Evolutionary conservation across 2,888 invertebrate species (phyloP).

Genomic region (Tipula confusa): DNA sequence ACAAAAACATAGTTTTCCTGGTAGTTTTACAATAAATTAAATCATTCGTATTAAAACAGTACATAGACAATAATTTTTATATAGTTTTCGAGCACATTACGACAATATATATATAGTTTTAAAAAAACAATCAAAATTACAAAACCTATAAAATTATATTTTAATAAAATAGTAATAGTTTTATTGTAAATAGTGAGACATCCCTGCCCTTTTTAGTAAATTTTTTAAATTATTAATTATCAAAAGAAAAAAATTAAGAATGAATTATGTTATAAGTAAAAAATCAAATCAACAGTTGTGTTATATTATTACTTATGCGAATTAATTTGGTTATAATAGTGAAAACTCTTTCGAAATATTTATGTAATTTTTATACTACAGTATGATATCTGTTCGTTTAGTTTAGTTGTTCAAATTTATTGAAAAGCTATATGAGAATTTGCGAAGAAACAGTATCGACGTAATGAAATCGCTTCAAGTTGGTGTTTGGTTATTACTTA

Average conservation of each 20-base stretch:
- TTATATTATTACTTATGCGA: neutral
- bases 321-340: neutral
- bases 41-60: neutral
- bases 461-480: neutral
- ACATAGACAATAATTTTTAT: neutral
- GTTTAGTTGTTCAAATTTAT: neutral
- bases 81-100: neutral
- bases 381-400: neutral
- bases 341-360: neutral
- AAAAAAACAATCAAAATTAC: neutral
- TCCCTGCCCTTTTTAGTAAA: neutral
- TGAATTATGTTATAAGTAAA: neutral
- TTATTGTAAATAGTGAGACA: constrained; percentile 25
- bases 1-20: constrained; percentile 3
- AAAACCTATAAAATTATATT: neutral
- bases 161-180: neutral
- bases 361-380: neutral
- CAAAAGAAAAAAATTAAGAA: neutral
- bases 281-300: constrained; percentile 14
- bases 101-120: neutral
- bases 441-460: neutral
- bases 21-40: neutral
- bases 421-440: neutral
- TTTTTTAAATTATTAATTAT: neutral
- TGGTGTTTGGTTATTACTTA: no score